Evolutionary conservation across 2,888 invertebrate species (phyloP).

Genomic region (Halictus quadricinctus): DNA sequence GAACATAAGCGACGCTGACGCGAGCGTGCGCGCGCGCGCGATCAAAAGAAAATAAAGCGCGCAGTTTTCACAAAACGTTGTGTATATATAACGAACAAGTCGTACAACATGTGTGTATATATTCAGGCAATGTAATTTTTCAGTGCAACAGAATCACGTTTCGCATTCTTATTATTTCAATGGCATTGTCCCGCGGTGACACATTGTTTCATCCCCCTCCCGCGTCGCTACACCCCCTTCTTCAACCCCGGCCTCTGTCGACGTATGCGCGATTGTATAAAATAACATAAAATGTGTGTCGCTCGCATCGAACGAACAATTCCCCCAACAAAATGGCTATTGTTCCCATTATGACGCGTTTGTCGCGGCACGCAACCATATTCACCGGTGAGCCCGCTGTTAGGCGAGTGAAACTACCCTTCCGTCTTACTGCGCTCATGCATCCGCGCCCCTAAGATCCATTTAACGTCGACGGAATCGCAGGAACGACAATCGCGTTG

Average conservation of each 20-base stretch:
- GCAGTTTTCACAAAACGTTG: background rate
- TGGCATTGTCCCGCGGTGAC: conserved; percentile 40
- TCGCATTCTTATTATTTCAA: conserved; percentile 55
- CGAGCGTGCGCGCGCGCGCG: background rate
- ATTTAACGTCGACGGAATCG: conserved; percentile 51
- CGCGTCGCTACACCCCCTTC: background rate
- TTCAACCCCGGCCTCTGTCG: background rate
- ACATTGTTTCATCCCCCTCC: conserved; percentile 27
- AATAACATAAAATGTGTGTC: conserved; percentile 53
- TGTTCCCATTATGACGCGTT: conserved; percentile 42
- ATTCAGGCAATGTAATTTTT: conserved; percentile 51
- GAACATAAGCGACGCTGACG: background rate
- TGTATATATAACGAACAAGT: background rate
- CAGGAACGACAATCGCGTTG: conserved; percentile 42
- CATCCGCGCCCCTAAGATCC: conserved; percentile 41
- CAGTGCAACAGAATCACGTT: conserved; percentile 42
- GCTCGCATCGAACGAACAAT: conserved; percentile 54
- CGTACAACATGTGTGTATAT: conserved; percentile 1
- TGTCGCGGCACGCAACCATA: conserved; percentile 26
- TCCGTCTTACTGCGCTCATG: conserved; percentile 45
- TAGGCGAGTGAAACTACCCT: conserved; percentile 38
- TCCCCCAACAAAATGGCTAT: conserved; percentile 40
- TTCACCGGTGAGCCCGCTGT: conserved; percentile 13
- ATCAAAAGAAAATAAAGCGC: conserved; percentile 6
- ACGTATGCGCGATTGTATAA: conserved; percentile 41